A percentile compares a stretch with the other conserved stretches of the same genome.
These are phyloP conservation scores for Perca schrenkii DNA, from an alignment of 2,113 vertebrate genomes.

Conservation along the genomic window DNA sequence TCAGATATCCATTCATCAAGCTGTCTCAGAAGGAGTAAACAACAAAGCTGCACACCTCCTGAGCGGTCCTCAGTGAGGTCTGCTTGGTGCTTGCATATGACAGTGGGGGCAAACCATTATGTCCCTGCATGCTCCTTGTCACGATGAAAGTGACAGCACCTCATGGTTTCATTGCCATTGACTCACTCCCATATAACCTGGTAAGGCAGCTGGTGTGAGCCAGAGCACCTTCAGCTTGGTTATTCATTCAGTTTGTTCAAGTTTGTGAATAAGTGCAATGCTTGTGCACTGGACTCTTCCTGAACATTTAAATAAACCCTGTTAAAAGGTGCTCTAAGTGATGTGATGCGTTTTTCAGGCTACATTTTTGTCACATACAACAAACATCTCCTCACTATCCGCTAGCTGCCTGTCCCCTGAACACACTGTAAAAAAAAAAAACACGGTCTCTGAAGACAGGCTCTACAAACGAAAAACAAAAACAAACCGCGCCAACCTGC, in stretches of 20 bases:
- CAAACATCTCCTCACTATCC: no score
- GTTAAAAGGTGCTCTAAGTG: no score
- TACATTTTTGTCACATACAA: no score
- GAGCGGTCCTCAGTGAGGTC: constrained; percentile 34
- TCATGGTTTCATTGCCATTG: constrained; percentile 31
- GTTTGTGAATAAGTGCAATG: background rate
- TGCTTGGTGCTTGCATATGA: constrained; percentile 47
- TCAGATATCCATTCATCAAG: constrained; percentile 71
- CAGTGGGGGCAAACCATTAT: constrained; percentile 64
- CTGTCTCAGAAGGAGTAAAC: constrained; percentile 69
- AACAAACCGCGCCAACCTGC: no score
- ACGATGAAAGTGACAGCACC: constrained; percentile 55
- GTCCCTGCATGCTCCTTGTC: constrained; percentile 49
- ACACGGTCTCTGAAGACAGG: no score
- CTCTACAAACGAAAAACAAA: no score
- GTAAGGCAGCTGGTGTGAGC: constrained; percentile 4
- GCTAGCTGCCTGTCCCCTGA: no score
- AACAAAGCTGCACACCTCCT: constrained; percentile 46
- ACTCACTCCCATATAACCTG: constrained; percentile 33
- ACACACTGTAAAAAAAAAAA: no score
- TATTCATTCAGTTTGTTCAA: constrained; percentile 5
- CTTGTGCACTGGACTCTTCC: background rate
- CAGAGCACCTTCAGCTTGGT: constrained; percentile 3
- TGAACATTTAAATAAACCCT: background rate
- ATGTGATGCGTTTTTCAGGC: no score